A percentile compares a stretch with the other conserved stretches of the same genome.
Evolutionary conservation across 1,140 invertebrate genomes (phyloP).

Genomic region (Latrodectus geometricus): DNA sequence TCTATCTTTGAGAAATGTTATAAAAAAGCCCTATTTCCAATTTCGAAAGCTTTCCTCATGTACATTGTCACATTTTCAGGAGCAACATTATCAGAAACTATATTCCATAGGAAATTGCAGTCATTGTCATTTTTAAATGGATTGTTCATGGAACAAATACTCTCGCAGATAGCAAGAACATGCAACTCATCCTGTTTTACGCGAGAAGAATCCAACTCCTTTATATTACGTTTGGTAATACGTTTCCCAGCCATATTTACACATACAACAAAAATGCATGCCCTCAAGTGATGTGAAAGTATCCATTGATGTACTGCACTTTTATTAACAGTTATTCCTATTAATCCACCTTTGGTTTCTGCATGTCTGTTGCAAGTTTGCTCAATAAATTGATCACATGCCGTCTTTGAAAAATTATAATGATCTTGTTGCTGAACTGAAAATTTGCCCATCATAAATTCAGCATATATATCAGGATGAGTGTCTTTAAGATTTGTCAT

Average conservation of each 20-base stretch:
- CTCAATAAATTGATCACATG: slow-evolving; percentile 59
- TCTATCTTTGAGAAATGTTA: background rate
- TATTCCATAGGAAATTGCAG: no score
- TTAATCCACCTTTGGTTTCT: slow-evolving; percentile 22
- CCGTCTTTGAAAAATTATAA: slow-evolving; percentile 4
- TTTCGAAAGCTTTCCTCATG: no score
- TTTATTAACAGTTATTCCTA: background rate
- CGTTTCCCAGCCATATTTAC: no score
- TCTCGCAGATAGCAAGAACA: no score
- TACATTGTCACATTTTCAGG: no score
- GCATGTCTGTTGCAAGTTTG: slow-evolving; percentile 60
- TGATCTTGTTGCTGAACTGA: slow-evolving; percentile 53
- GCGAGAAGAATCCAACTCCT: background rate
- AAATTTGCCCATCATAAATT: slow-evolving; percentile 46
- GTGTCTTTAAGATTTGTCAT: slow-evolving; percentile 38
- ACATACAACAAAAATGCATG: no score
- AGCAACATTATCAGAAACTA: no score
- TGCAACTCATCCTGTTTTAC: no score
- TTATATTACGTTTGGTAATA: background rate
- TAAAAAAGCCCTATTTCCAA: no score
- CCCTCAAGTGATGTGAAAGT: background rate
- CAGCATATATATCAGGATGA: background rate
- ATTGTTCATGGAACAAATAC: no score
- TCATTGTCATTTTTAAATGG: no score
- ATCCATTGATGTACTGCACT: slow-evolving; percentile 19